Base-by-base conservation (phyloP, 2,888 invertebrate genomes). In the Apamea epomidion region DNA sequence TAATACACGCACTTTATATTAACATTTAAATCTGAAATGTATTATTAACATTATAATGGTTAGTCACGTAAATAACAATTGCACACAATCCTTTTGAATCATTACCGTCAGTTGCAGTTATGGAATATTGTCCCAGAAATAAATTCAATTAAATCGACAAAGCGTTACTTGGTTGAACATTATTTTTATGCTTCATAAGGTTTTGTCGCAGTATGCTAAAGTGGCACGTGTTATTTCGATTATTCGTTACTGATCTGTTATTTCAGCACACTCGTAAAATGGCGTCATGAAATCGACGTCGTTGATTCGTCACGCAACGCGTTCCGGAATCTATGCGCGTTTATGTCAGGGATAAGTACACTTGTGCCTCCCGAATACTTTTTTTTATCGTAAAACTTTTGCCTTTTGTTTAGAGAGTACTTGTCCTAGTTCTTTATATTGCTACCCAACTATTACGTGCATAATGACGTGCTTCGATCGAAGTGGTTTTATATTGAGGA, bases 381-480 rank as follows among this genome's bases (percentile, higher is more conserved):
- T 65, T 78, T 88, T 84, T 81, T 81, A 84, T 88, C 80, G 80
- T 73, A 72, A 81, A 87, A 87, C 79, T 87, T 87, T 81, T 72
- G 74, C 65, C 87, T 87, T 84, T 88, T 85, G 82, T 88, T 88
- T 89, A 74, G 79, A 82, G 87, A 84, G 78, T 79, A 84, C 82
- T 88, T 86, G 87, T 74, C 79, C 82, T 85, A 87, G 83, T 88
- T 88, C 37, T 48, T 48, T 71, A 58, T 80, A 80, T 81, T 79
- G 76, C 78, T 85, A 75, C 68, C 72, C 67, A 82, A 87, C 81
- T 78, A 84, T 80, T 67, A 73, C 48, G 42, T 67, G 72, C 58
- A 87, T 82, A 80, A 86, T 71, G 70, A 82, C 67, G 73, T 82
- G 37, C 62, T 60, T 77, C 70, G 65, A 76, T 77, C 54, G 37